phyloP scores from a whole-genome alignment of 2,888 invertebrate genomes.

The Electrophaes corylata region DNA sequence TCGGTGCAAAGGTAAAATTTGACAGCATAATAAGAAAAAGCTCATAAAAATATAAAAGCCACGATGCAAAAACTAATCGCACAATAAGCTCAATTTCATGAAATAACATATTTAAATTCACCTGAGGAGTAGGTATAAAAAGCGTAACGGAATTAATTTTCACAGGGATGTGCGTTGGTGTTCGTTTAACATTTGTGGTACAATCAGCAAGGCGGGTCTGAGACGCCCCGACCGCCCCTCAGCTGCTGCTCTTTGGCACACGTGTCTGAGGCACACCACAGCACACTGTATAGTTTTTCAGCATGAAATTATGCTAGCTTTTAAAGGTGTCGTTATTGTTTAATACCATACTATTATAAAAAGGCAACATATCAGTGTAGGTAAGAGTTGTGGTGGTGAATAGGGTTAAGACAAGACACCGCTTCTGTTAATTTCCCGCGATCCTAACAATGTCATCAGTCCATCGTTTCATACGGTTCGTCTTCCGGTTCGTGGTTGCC shows the following conservation, averaged over 20 bases:
- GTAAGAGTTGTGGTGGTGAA: too few species aligned
- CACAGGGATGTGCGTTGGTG: slow-evolving; percentile 45
- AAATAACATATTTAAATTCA: slow-evolving; percentile 9
- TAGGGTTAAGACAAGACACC: too few species aligned
- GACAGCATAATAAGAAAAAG: too few species aligned
- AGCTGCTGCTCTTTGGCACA: slow-evolving; percentile 48
- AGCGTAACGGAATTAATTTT: slow-evolving; percentile 45
- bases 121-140: slow-evolving; percentile 9
- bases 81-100: slow-evolving; percentile 1
- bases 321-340: neutral
- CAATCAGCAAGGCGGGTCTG: slow-evolving; percentile 65
- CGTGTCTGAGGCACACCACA: slow-evolving; percentile 34
- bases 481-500: too few species aligned
- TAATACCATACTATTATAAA: neutral
- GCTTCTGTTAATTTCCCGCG: too few species aligned
- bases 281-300: neutral
- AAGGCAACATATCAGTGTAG: too few species aligned
- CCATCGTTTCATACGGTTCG: too few species aligned
- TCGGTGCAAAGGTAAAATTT: neutral
- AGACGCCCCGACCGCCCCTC: slow-evolving; percentile 65
- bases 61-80: slow-evolving; percentile 3
- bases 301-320: neutral
- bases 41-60: too few species aligned
- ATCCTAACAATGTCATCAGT: too few species aligned
- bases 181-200: slow-evolving; percentile 40